phyloP scores from a whole-genome alignment of 1,140 invertebrate species.

The Cyrtorhinus lividipennis region DNA sequence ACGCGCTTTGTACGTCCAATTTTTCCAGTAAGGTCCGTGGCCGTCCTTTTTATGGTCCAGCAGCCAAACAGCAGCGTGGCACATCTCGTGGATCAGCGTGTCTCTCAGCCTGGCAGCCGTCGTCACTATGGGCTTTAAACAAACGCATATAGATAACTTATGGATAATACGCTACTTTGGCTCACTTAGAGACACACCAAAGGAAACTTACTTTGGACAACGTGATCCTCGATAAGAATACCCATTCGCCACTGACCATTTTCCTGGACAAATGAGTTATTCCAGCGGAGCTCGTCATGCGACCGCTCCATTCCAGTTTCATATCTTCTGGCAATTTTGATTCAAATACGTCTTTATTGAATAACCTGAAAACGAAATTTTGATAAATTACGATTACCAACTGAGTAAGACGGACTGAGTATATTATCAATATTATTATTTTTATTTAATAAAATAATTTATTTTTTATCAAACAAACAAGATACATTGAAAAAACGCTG shows the following conservation, averaged over 20 bases:
- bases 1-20: constrained; percentile 58
- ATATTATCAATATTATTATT: no score
- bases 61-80: constrained; percentile 76
- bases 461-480: no score
- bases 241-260: constrained; percentile 18
- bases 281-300: constrained; percentile 61
- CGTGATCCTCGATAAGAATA: constrained; percentile 35
- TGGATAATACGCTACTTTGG: no score
- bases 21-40: constrained; percentile 68
- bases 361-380: constrained; percentile 55
- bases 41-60: constrained; percentile 53
- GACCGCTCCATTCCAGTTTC: constrained; percentile 56
- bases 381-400: no score
- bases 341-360: constrained; percentile 59
- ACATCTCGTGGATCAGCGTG: constrained; percentile 79
- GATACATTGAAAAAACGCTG: no score
- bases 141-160: neutral
- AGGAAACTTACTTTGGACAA: constrained; percentile 38
- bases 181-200: no score
- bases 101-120: constrained; percentile 61
- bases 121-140: constrained; percentile 38
- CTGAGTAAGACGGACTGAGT: no score
- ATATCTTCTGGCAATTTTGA: constrained; percentile 45
- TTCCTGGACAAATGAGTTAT: constrained; percentile 25
- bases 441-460: no score